A percentile compares a stretch with the other conserved stretches of the same genome.
Evolutionary conservation across 1,140 invertebrate species (phyloP).

Genomic region (Popillia japonica): DNA sequence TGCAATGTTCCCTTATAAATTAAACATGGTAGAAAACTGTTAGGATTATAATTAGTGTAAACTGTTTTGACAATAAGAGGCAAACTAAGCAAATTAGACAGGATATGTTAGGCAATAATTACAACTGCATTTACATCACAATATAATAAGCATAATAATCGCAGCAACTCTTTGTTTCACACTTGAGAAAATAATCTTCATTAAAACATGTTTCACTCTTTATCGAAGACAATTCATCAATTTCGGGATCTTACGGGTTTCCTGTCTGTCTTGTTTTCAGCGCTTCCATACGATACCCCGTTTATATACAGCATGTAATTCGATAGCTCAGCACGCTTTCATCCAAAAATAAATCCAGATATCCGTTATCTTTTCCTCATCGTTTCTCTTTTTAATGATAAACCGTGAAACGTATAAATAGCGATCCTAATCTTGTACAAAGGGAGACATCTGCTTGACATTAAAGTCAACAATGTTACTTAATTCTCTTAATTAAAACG

Average conservation of each 20-base stretch:
- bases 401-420: conserved; percentile 17
- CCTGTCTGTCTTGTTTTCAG: background rate
- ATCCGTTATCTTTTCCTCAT: conserved; percentile 13
- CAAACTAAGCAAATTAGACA: conserved; percentile 9
- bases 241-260: background rate
- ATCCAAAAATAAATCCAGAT: conserved; percentile 15
- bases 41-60: background rate
- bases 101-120: conserved; percentile 1
- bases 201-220: background rate
- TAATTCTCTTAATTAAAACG: conserved; percentile 35
- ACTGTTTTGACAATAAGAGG: conserved; percentile 6
- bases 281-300: background rate
- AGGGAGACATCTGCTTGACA: conserved; percentile 28
- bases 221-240: background rate
- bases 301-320: background rate
- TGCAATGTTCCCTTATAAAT: background rate
- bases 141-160: conserved; percentile 17
- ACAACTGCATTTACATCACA: background rate
- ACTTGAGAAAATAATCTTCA: conserved; percentile 1
- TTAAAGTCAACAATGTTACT: conserved; percentile 34
- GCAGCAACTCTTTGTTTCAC: conserved; percentile 2
- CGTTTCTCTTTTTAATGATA: conserved; percentile 25
- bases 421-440: conserved; percentile 20
- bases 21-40: background rate
- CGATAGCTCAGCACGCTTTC: background rate